Evolutionary conservation across 1,140 invertebrate species (phyloP).

Genomic region (Atopsyche davidsoni): DNA sequence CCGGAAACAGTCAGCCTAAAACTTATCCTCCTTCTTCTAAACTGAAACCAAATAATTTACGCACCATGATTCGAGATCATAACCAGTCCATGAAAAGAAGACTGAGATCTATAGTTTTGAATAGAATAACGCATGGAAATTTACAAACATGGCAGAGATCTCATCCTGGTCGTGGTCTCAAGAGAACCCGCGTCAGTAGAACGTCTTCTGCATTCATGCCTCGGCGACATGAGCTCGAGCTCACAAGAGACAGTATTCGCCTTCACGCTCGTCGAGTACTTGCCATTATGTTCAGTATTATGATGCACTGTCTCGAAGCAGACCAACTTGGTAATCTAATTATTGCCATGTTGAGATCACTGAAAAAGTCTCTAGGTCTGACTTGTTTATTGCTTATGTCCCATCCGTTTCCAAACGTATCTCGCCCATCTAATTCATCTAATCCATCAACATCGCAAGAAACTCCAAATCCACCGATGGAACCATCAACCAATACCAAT

Average conservation of each 20-base stretch:
- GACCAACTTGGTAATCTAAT: slow-evolving; percentile 42
- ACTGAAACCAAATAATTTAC: neutral
- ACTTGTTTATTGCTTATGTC: slow-evolving; percentile 45
- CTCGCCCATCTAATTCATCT: neutral
- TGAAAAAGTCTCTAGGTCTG: slow-evolving; percentile 43
- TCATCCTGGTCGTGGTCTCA: slow-evolving; percentile 33
- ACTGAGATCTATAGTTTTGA: slow-evolving; percentile 34
- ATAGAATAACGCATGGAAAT: slow-evolving; percentile 37
- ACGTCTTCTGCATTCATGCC: slow-evolving; percentile 20
- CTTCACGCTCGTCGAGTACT: slow-evolving; percentile 45
- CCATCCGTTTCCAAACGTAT: slow-evolving; percentile 24
- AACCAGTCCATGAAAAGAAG: slow-evolving; percentile 35
- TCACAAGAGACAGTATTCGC: slow-evolving; percentile 42
- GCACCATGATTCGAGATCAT: slow-evolving; percentile 21
- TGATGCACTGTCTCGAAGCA: slow-evolving; percentile 47
- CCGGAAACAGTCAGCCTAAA: no score
- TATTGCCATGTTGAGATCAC: slow-evolving; percentile 42
- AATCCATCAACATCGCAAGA: neutral
- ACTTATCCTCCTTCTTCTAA: neutral
- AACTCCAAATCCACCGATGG: no score
- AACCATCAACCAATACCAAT: neutral
- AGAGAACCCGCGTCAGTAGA: slow-evolving; percentile 11
- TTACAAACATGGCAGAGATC: slow-evolving; percentile 34
- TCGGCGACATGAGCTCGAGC: slow-evolving; percentile 39
- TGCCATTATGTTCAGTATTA: slow-evolving; percentile 46